A percentile compares a stretch with the other conserved stretches of the same genome.
Conservation (phyloP, 2,113 vertebrate species). For the Mus musculus region GRCm39 chr17:10929501-10930000, state of each 20-base stretch:
- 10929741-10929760: slow-evolving; percentile 11
- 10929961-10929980: background rate
- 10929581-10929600: background rate
- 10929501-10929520: background rate
- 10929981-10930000: background rate
- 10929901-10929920: background rate
- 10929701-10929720: background rate
- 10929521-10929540: background rate
- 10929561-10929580: accelerated
- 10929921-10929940: background rate
- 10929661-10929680: background rate
- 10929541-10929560: accelerated
- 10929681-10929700: background rate
- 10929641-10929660: no score
- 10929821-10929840: background rate
- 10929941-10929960: background rate
- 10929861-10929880: background rate
- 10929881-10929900: accelerated
- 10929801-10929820: background rate
- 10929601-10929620: accelerated
- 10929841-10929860: background rate
- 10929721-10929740: background rate
- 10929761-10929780: background rate
- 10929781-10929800: no score
- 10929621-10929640: background rate